Evolutionary conservation across 2,797 vertebrate genomes (phyloP).

Genomic region (Sorex maritimensis): DNA sequence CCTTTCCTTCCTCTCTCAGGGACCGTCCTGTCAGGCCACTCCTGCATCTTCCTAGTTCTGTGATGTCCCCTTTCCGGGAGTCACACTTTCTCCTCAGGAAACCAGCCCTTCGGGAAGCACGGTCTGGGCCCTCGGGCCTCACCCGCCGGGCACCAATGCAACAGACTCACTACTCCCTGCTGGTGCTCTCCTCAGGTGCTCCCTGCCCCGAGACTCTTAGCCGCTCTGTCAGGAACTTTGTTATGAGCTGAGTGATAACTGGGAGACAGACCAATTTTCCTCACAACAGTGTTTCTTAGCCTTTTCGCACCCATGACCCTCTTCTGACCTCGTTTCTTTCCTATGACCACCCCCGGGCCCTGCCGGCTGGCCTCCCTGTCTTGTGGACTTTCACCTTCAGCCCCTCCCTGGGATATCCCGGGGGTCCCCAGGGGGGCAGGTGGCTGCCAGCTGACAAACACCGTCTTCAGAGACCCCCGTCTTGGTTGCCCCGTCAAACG

Average conservation of each 20-base stretch:
- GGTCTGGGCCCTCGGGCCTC: constrained; percentile 78
- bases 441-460: no score
- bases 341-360: no score
- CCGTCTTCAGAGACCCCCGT: neutral
- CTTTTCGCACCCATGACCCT: no score
- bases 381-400: no score
- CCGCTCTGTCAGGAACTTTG: neutral
- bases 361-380: no score
- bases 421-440: no score
- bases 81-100: constrained; percentile 46
- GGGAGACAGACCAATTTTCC: neutral
- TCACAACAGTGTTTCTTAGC: neutral
- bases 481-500: neutral
- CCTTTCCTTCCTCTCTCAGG: neutral
- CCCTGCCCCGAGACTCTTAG: neutral
- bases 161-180: constrained; percentile 72
- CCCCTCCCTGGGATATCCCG: no score
- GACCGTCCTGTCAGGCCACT: neutral
- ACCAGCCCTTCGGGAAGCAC: constrained; percentile 64
- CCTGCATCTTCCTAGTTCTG: neutral
- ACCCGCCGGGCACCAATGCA: constrained; percentile 82
- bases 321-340: no score
- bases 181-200: constrained; percentile 62
- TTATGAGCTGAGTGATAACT: neutral
- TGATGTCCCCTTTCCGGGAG: constrained; percentile 43